Conservation (phyloP, 2,888 invertebrate species). For the Magallana nippona region DNA sequence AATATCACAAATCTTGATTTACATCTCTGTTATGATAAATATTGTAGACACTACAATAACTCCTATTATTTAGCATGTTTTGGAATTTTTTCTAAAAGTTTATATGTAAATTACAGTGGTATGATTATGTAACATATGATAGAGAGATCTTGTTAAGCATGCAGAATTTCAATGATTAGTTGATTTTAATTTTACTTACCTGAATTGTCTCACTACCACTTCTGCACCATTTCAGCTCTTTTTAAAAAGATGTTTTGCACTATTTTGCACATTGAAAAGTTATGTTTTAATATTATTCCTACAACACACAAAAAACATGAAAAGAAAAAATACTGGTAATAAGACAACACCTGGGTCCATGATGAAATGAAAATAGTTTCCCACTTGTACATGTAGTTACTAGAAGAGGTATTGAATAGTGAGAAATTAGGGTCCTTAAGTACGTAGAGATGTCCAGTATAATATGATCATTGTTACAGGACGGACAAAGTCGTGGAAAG, state of each 20-base stretch:
- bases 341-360: not conserved
- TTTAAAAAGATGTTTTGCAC: not conserved
- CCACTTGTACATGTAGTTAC: too few relatives aligned
- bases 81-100: not conserved
- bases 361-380: not conserved
- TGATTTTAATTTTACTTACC: not conserved
- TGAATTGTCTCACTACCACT: not conserved
- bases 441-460: too few relatives aligned
- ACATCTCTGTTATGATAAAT: too few relatives aligned
- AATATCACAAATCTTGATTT: too few relatives aligned
- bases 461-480: not conserved
- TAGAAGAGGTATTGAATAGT: too few relatives aligned
- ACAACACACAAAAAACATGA: constrained; percentile 14
- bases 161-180: not conserved
- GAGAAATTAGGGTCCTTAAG: too few relatives aligned
- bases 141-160: not conserved
- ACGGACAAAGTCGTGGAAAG: constrained; percentile 33
- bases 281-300: constrained; percentile 6
- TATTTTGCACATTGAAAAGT: constrained; percentile 12
- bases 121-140: not conserved
- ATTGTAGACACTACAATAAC: not conserved
- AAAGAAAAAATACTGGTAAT: not conserved
- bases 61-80: not conserved
- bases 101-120: not conserved
- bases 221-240: not conserved